Percentiles rank a stretch among this genome's conserved stretches.
Evolutionary conservation across 2,113 vertebrate genomes (phyloP).

Genomic region (Danionella cerebrum): DNA sequence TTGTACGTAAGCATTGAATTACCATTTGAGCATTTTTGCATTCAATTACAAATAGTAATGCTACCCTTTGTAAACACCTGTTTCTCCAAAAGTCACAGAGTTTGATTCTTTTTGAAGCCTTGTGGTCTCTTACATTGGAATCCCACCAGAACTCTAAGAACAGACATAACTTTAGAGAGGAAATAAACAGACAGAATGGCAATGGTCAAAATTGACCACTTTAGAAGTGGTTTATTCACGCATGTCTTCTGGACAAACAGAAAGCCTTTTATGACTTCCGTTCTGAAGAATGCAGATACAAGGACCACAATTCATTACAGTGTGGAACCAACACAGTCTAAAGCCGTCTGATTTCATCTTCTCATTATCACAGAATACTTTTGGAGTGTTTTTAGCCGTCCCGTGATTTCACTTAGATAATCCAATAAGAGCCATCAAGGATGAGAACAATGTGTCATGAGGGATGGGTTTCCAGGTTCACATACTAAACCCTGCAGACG

Average conservation of each 20-base stretch:
- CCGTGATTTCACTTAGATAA: constrained; percentile 46
- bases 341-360: constrained; percentile 31
- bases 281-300: neutral
- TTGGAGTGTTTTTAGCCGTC: constrained; percentile 30
- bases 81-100: too few species aligned
- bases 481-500: too few species aligned
- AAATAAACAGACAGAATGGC: constrained; percentile 17
- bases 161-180: neutral
- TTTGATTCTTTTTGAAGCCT: too few species aligned
- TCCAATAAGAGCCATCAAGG: constrained; percentile 18
- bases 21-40: too few species aligned
- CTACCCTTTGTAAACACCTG: too few species aligned
- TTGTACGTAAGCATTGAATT: too few species aligned
- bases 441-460: neutral
- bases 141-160: too few species aligned
- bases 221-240: too few species aligned
- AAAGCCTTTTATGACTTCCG: neutral
- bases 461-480: neutral
- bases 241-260: neutral
- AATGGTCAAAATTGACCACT: too few species aligned
- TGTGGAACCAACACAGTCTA: neutral
- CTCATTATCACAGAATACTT: constrained; percentile 36
- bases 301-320: constrained; percentile 5
- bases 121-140: too few species aligned
- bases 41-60: too few species aligned